phyloP scores from a whole-genome alignment of 2,113 vertebrate species.

The Protobothrops mucrosquamatus region DNA sequence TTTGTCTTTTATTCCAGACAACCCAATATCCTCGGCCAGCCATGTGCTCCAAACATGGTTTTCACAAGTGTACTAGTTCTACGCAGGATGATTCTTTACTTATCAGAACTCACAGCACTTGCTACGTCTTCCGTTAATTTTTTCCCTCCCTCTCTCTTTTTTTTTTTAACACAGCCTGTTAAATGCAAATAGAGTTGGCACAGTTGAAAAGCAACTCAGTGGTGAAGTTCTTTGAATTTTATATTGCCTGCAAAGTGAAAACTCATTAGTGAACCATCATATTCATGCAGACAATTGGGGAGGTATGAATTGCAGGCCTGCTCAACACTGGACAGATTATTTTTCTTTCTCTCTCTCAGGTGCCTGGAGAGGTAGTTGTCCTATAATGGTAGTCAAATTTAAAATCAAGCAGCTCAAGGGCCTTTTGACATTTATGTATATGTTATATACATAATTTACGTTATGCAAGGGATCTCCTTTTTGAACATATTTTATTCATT shows the following conservation, averaged over 20 bases:
- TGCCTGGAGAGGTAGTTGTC: not conserved
- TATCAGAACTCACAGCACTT: not conserved
- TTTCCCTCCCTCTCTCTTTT: not conserved
- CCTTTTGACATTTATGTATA: not conserved
- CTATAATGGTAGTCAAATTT: not conserved
- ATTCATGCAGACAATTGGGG: not conserved
- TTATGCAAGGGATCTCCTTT: not conserved
- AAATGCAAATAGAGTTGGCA: not conserved
- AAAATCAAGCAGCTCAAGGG: not conserved
- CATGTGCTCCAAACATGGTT: not conserved
- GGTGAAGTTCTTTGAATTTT: not conserved
- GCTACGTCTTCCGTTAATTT: not conserved
- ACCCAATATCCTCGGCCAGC: not conserved
- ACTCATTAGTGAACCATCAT: not conserved
- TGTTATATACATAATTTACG: not conserved
- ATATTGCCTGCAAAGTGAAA: not conserved
- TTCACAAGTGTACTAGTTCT: not conserved
- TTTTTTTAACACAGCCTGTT: not conserved
- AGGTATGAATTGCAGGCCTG: not conserved
- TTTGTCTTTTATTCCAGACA: not conserved
- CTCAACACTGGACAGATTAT: not conserved
- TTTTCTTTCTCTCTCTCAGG: not conserved
- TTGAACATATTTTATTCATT: not conserved
- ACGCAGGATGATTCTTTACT: not conserved
- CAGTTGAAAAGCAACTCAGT: conserved; percentile 5